Evolutionary conservation across 1,140 invertebrate species (phyloP), one percentile per base, ranked within the genome.

Genomic region (Zophobas atratus): DNA sequence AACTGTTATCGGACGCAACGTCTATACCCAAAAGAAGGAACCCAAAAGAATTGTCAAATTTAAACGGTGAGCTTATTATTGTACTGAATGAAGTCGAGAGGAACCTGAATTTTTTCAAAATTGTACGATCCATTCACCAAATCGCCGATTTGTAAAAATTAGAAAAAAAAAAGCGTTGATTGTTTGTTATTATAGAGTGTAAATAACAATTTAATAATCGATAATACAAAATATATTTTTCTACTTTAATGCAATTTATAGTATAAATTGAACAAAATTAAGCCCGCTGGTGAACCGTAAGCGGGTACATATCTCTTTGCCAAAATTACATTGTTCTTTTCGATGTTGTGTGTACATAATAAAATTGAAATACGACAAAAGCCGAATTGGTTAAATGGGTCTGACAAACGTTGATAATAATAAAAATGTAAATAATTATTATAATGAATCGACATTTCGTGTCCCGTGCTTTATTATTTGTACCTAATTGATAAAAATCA

Each of bases 271-370:
- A 57, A 51, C 35, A 38, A 63, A 63, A 39, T 63, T 63, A 51
- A 63, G 36, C 57, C 57, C 57, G 57, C 38, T 51, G 49, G 3
- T 5, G 4, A 20, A 51, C 57, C 41, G 48, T n/a, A 38, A 41
- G 63, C 38, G 51, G 70, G 70, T 49, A 72, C 70, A 72, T 72
- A 72, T 72, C 70, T 72, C 70, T 36, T 72, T 72, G 70, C 70
- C 70, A 72, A 72, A 71, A 72, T 72, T 72, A 35, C 70, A 46
- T 72, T 72, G n/a, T 71, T 71, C 48, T 51, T 48, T 72, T 72
- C 70, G 70, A 72, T 72, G 70, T 72, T 72, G 70, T 72, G 32
- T 72, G 70, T 72, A 77, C 36, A 77, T 70, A 76, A 57, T 46
- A 51, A 51, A 51, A 20, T n/a, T 51, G 49, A 51, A 51, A 6